phyloP scores from a whole-genome alignment of 2,113 vertebrate genomes.

The Aleadryas rufinucha region DNA sequence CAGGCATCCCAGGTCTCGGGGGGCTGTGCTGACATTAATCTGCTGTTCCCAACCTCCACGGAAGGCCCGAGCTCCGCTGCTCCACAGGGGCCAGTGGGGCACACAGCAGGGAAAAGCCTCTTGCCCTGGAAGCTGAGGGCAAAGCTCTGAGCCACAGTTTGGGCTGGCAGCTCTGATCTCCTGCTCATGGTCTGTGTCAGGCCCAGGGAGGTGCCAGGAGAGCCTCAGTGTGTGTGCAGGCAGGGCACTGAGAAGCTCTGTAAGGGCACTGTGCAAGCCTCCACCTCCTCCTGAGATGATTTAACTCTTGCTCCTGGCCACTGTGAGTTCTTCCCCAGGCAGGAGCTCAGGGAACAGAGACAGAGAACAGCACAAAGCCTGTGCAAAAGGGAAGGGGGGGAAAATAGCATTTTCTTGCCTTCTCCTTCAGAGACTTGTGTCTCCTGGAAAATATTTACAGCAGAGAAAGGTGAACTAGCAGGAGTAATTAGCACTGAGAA shows the following conservation, averaged over 20 bases:
- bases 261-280: neutral
- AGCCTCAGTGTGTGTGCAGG: neutral
- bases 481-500: constrained; percentile 9
- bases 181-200: neutral
- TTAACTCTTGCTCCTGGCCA: neutral
- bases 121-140: neutral
- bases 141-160: neutral
- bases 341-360: neutral
- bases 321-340: neutral
- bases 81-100: neutral
- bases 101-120: neutral
- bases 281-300: neutral
- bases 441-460: constrained; percentile 4
- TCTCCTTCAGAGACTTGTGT: neutral
- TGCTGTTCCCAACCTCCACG: neutral
- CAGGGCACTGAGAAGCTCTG: neutral
- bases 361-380: neutral
- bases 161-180: neutral
- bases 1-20: neutral
- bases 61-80: neutral
- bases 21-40: neutral
- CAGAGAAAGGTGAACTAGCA: constrained; percentile 30
- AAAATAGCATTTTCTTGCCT: neutral
- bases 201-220: neutral
- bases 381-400: neutral